Evolutionary conservation across 1,140 invertebrate species (phyloP), one percentile per base, ranked within the genome.

Genomic region (Papilio xuthus): DNA sequence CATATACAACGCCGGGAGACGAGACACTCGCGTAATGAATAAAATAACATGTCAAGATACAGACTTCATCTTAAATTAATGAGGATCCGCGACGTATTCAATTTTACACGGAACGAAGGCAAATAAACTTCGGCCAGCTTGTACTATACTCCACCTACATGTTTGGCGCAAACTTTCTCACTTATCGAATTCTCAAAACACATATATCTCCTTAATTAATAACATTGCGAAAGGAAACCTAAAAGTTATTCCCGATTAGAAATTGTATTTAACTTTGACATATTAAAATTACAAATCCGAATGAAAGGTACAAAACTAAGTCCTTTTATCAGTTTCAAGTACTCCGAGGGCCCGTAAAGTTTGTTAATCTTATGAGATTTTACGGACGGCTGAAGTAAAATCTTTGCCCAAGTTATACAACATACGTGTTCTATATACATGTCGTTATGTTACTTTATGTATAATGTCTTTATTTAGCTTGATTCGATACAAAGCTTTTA

Each of bases 21-120:
- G 85, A 89, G 89, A 87, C 88, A 85, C 84, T 87, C 88, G 83
- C 86, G 90, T 92, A 92, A 92, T 93, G 92, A 93, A 93, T 93
- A 93, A 93, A 93, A 93, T 93, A 93, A 92, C 91, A 92, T 88
- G 88, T 92, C 90, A 91, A 93, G 91, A 93, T 92, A 92, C 91
- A 89, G 89, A 83, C 90, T 92, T 87, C 92, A 91, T 93, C 92
- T 92, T 92, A 92, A 93, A 93, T 93, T 93, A 93, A 93, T 93
- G 91, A 93, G 89, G 90, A 92, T 90, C 88, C 90, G 86, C 82
- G 82, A 88, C 90, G 89, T 93, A 92, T 93, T 90, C 91, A 92
- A 93, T 93, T 92, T 93, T 92, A 93, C 91, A 92, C 86, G 87
- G 90, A 91, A 92, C 87, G 89, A 90, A 90, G 84, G 89, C 86